Evolutionary conservation across 2,888 invertebrate species (phyloP).

Genomic region (Cerceris rybyensis): DNA sequence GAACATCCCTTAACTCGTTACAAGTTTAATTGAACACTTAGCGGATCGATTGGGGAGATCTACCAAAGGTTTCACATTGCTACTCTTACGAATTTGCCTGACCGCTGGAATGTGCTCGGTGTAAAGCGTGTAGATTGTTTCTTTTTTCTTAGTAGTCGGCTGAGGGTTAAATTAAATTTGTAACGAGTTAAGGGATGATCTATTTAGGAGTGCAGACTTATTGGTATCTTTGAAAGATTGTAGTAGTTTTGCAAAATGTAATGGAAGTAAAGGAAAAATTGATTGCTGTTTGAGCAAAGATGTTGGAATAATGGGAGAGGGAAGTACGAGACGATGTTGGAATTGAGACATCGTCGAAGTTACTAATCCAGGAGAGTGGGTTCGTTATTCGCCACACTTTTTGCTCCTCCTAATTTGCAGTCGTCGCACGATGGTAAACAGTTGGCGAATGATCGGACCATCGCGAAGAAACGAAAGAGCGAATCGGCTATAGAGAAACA

Average conservation of each 20-base stretch:
- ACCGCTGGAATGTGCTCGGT: too few species aligned
- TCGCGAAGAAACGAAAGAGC: slow-evolving; percentile 8
- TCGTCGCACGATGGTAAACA: neutral
- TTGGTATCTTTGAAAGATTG: neutral
- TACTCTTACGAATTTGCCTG: too few species aligned
- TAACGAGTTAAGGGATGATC: neutral
- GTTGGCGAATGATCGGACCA: slow-evolving; percentile 12
- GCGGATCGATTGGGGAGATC: too few species aligned
- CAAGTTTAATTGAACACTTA: too few species aligned
- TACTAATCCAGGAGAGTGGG: neutral
- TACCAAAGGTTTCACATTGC: too few species aligned
- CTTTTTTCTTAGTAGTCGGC: too few species aligned
- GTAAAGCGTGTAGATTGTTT: too few species aligned
- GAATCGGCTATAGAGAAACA: slow-evolving; percentile 60
- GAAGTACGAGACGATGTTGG: neutral
- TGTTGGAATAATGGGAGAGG: neutral
- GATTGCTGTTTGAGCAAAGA: neutral
- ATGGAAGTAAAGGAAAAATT: too few species aligned
- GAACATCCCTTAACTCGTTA: too few species aligned
- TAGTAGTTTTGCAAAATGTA: neutral
- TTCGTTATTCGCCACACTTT: too few species aligned
- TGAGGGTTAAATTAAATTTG: too few species aligned
- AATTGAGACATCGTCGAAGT: neutral
- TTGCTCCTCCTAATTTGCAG: too few species aligned
- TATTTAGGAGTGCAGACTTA: neutral